Evolutionary conservation across 2,113 vertebrate species (phyloP), one percentile per base, ranked within the genome.

Genomic region (Megalops atlanticus): DNA sequence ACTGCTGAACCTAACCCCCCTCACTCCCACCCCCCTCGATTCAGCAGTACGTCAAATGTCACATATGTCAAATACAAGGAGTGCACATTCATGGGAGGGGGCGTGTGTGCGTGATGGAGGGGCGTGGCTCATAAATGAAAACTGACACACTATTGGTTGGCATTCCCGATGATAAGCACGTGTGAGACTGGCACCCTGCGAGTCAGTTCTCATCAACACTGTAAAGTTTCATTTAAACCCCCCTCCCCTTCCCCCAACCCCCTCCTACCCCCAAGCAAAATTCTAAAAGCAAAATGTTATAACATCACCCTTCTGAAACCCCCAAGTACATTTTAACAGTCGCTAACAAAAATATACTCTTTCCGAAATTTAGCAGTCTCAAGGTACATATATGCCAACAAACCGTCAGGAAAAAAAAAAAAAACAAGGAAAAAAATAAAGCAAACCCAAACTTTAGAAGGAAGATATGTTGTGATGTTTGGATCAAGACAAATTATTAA

Each of bases 321-420:
- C 74, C 71, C 84, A 84, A 49, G n/a, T 47, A 86, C 78, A 36
- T 83, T 82, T 86, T 69, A 88, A 89, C 86, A 89, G 88, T 87
- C 87, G 81, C 89, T 96, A 97, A 96, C 93, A 97, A 97, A 98
- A 97, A 99, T 96, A 97, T 93, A 97, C 94, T 95, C 97, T 97
- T 96, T 95, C 95, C 90, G 91, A 95, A 94, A 93, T 92, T 91
- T 91, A 93, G 95, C 96, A 94, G 95, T 97, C 95, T 91, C 87
- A 85, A 87, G 85, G 85, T 88, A 91, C 93, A 91, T n/a, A n/a
- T 92, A 94, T 89, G 87, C 81, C 92, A 92, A 91, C 92, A 93
- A 45, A 91, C 91, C 90, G 90, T 93, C 91, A 88, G 88, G 87
- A 86, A 90, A 92, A 89, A 94, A 91, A 90, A 90, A 92, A 90